phyloP scores from a whole-genome alignment of 1,140 invertebrate species.

The Bombus picipes region DNA sequence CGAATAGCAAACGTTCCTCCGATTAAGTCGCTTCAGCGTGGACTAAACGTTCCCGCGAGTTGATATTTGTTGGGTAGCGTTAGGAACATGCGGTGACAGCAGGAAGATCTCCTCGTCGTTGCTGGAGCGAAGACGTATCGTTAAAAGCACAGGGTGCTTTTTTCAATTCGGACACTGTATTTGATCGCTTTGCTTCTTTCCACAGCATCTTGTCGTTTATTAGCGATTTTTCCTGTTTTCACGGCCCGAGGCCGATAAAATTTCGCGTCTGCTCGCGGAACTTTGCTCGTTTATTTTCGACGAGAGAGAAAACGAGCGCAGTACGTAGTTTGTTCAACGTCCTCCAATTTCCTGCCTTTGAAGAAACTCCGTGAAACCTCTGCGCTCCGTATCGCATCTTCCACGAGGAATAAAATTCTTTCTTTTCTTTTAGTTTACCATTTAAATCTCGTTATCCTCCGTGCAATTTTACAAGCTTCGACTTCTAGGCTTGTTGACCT shows the following conservation, averaged over 20 bases:
- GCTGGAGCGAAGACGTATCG: too few species aligned
- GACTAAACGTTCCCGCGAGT: background rate
- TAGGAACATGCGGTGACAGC: background rate
- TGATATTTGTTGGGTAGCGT: background rate
- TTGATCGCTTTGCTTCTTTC: background rate
- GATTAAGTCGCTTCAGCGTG: background rate
- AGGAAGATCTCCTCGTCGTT: background rate
- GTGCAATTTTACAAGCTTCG: background rate
- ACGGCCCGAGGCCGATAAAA: background rate
- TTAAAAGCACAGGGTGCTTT: background rate
- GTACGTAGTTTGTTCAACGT: background rate
- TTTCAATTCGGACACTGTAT: background rate
- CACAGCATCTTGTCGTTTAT: background rate
- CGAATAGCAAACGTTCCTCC: too few species aligned
- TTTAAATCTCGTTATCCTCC: conserved; percentile 2
- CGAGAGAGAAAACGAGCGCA: background rate
- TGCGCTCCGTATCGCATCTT: background rate
- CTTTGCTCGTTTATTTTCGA: conserved; percentile 4
- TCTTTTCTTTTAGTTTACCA: background rate
- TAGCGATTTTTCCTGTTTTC: background rate
- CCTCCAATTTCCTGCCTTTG: background rate
- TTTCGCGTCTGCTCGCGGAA: background rate
- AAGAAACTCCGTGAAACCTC: background rate
- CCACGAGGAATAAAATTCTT: background rate
- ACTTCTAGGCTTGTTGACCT: background rate